Evolutionary conservation across 2,888 invertebrate genomes (phyloP).

Genomic region (Papilio elwesi): DNA sequence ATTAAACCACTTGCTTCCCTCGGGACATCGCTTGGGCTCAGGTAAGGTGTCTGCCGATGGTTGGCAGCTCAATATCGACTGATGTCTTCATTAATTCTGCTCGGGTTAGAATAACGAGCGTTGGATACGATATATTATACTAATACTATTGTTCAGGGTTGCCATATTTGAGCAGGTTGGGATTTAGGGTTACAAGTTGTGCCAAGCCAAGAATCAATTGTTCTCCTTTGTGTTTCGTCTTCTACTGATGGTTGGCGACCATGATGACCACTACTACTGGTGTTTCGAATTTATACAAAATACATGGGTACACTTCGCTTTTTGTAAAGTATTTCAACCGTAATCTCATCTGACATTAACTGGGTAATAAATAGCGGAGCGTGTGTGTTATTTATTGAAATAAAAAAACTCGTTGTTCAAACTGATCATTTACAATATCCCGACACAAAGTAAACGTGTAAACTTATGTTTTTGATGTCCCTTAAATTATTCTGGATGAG

Average conservation of each 20-base stretch:
- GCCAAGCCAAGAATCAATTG: too few relatives aligned
- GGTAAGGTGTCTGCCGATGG: neutral
- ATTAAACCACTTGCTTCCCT: constrained; percentile 32
- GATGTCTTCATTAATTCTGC: constrained; percentile 13
- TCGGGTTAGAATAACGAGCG: neutral
- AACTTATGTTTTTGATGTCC: constrained; percentile 10
- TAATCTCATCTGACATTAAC: neutral
- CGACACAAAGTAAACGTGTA: neutral
- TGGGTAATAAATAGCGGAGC: neutral
- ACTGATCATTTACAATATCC: too few relatives aligned
- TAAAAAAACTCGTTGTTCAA: neutral
- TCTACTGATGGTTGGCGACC: too few relatives aligned
- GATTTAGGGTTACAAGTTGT: neutral
- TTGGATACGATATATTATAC: neutral
- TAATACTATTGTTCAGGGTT: neutral
- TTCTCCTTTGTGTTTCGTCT: too few relatives aligned
- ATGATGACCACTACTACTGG: too few relatives aligned
- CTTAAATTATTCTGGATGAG: constrained; percentile 14
- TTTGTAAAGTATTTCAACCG: neutral
- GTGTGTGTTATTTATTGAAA: neutral
- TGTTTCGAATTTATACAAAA: too few relatives aligned
- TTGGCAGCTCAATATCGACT: neutral
- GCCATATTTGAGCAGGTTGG: neutral
- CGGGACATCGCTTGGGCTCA: neutral
- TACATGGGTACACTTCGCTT: too few relatives aligned